Percentiles rank a stretch among this genome's conserved stretches.
These are phyloP conservation scores for Staurois parvus DNA, from an alignment of 2,797 vertebrate species.

Conservation along the genomic window DNA sequence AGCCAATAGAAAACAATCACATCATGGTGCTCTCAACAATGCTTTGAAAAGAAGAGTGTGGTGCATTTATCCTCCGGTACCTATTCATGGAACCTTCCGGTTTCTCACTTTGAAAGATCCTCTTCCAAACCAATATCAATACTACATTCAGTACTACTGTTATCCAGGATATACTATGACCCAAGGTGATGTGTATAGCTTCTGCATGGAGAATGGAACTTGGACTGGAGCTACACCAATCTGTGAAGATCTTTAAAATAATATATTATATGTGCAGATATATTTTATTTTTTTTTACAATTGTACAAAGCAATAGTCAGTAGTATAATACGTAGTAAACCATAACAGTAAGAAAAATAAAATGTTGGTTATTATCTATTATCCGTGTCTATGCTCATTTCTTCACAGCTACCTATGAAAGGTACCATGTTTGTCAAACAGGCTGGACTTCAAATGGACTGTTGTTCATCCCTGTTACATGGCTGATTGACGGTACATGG, in stretches of 20 bases:
- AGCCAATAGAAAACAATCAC: background rate
- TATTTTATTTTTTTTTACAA: conserved; percentile 26
- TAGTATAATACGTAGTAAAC: no score
- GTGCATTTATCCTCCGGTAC: conserved; percentile 75
- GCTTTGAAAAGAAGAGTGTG: conserved; percentile 58
- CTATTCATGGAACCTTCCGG: conserved; percentile 74
- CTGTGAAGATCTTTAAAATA: conserved; percentile 71
- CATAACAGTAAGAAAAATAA: no score
- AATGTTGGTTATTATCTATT: no score
- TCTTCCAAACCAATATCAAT: conserved; percentile 67
- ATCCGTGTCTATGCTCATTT: no score
- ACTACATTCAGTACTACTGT: conserved; percentile 77
- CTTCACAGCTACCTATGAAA: no score
- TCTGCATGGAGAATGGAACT: conserved; percentile 70
- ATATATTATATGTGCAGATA: background rate
- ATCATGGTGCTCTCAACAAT: background rate
- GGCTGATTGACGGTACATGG: no score
- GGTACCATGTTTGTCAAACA: no score
- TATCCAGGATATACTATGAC: conserved; percentile 75
- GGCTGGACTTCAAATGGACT: no score
- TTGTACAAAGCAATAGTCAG: no score
- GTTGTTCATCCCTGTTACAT: no score
- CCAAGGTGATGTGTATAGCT: conserved; percentile 73
- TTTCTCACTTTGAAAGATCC: conserved; percentile 71
- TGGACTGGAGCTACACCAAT: conserved; percentile 77